phyloP scores from a whole-genome alignment of 2,888 invertebrate genomes.

The Chaitophorus viminalis region DNA sequence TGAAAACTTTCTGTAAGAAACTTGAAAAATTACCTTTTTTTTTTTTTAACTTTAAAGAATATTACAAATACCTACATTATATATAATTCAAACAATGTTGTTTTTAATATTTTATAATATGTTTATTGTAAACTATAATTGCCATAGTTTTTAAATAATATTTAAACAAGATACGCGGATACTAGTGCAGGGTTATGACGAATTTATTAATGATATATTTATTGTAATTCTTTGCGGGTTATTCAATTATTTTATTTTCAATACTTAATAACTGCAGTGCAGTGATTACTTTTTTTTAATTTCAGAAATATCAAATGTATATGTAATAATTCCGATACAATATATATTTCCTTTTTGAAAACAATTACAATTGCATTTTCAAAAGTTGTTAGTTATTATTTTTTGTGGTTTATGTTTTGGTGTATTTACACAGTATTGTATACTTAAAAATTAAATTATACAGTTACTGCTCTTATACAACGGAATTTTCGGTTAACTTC shows the following conservation, averaged over 20 bases:
- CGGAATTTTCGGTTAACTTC: background rate
- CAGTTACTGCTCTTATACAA: background rate
- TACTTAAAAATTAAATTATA: background rate
- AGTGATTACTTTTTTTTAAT: background rate
- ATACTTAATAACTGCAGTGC: background rate
- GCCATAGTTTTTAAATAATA: background rate
- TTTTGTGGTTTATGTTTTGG: background rate
- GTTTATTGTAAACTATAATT: background rate
- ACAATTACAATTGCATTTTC: background rate
- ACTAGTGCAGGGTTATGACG: background rate
- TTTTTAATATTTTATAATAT: background rate
- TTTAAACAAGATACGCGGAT: background rate
- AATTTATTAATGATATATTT: background rate
- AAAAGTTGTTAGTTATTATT: background rate
- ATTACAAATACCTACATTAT: background rate
- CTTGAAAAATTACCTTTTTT: background rate
- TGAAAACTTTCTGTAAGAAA: background rate
- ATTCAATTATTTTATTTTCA: slow-evolving; percentile 1
- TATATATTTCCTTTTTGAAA: background rate
- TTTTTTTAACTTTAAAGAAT: background rate
- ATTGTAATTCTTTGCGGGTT: background rate
- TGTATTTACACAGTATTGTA: background rate
- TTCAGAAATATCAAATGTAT: background rate
- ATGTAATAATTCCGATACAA: background rate
- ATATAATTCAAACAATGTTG: background rate